Base-by-base conservation (phyloP, 2,113 vertebrate species). In the Caracal caracal region DNA sequence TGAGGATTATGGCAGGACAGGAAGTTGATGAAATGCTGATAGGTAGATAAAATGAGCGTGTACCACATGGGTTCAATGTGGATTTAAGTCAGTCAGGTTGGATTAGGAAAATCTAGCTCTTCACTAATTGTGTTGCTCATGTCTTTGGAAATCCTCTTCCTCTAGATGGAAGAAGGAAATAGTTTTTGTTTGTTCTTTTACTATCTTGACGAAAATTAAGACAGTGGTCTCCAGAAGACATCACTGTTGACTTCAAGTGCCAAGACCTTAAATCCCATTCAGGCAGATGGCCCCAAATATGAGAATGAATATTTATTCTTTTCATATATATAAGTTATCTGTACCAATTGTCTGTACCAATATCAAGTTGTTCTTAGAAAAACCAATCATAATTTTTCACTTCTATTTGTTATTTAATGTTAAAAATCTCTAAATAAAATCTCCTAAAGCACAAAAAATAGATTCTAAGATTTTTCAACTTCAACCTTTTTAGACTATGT, bases 361-460 rank as follows among this genome's bases (percentile, higher is more conserved):
- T 56, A 51, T 43, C 20, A 65, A 76, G 40, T 75, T 90, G 12
- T 70, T 51, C 68, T 71, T 73, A n/a, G 76, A 37, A 71, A 53
- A 82, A 43, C 56, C 9, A 3, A 26, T 24, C 75, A 35, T 83
- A 80, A 3, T 11, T 63, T 78, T 90, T 96, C 37, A 80, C 33
- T 70, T 80, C 26, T 75, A 10, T 59, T 89, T 35, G 7, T 87
- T 87, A 78, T 68, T 75, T 96, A 91, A n/a, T 16, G 76, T 85
- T 78, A 40, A 92, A 96, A 92, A 95, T 84, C 49, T 93, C 37
- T 76, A 33, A 75, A 17, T 61, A 80, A 96, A 51, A 5, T 68
- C 17, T 10, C 9, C 6, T 65, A 13, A 19, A 43, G 12, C 13
- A 15, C 4, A 22, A 33, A 61, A 79, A 68, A 70, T 82, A 66